Percentiles rank a stretch among this genome's conserved stretches.
These are phyloP conservation scores for Vannuccia rotundouncinata DNA, from an alignment of 2,888 invertebrate species.

Conservation along the genomic window DNA sequence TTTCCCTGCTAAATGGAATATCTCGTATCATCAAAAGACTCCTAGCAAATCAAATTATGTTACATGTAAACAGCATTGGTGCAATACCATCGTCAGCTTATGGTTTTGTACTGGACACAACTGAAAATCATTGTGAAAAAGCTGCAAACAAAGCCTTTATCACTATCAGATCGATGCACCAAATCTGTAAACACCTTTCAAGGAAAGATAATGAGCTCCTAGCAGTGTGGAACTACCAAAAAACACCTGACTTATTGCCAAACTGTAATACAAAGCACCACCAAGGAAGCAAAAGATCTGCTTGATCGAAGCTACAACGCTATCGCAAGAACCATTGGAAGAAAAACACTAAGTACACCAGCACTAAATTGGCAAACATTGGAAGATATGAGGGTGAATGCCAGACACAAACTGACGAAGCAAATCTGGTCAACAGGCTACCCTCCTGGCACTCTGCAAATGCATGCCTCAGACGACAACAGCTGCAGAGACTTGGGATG, in stretches of 20 bases:
- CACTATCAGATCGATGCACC: too few relatives aligned
- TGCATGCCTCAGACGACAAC: conserved; percentile 15
- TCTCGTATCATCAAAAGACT: conserved; percentile 15
- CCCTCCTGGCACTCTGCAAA: not conserved
- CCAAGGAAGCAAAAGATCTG: not conserved
- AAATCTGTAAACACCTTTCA: too few relatives aligned
- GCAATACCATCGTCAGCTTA: conserved; percentile 13
- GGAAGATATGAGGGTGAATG: conserved; percentile 24
- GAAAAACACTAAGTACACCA: not conserved
- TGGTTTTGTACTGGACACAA: too few relatives aligned
- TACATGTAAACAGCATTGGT: not conserved
- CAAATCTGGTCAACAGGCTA: conserved; percentile 21
- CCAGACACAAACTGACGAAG: conserved; percentile 26
- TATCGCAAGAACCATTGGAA: not conserved
- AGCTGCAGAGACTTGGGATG: conserved; percentile 12
- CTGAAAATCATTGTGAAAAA: too few relatives aligned
- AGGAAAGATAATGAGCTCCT: not conserved
- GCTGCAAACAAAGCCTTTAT: too few relatives aligned
- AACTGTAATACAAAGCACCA: not conserved
- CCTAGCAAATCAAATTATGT: conserved; percentile 2
- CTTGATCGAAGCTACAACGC: not conserved
- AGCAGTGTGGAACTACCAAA: not conserved
- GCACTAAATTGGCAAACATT: not conserved
- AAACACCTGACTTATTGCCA: not conserved
- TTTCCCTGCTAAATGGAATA: conserved; percentile 15